phyloP scores from a whole-genome alignment of 1,140 invertebrate species.

The Habropoda laboriosa region DNA sequence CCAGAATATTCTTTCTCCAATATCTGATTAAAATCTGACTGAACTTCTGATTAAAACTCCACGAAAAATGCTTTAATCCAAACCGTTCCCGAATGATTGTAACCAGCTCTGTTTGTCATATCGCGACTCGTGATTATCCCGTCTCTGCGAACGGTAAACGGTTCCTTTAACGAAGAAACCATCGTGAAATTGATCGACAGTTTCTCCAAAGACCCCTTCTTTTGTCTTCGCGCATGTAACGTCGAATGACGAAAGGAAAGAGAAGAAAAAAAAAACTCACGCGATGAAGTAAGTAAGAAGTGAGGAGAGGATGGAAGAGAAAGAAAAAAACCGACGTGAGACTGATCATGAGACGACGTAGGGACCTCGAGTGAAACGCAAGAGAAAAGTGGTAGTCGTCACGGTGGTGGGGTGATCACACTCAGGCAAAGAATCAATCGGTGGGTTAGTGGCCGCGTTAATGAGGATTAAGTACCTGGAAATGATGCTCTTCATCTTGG shows the following conservation, averaged over 20 bases:
- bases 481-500: constrained; percentile 91
- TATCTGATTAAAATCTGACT: background rate
- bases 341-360: constrained; percentile 43
- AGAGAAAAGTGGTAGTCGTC: constrained; percentile 39
- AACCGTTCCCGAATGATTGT: background rate
- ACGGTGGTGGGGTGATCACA: constrained; percentile 65
- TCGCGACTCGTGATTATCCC: background rate
- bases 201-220: background rate
- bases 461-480: constrained; percentile 84
- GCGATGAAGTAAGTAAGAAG: background rate
- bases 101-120: constrained; percentile 25
- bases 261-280: too few relatives aligned
- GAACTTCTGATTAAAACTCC: background rate
- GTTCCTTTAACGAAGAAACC: background rate
- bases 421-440: constrained; percentile 72
- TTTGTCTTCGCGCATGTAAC: too few relatives aligned
- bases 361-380: constrained; percentile 50
- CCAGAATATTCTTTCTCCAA: too few relatives aligned
- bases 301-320: constrained; percentile 6
- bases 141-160: background rate
- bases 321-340: constrained; percentile 36
- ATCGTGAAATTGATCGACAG: background rate
- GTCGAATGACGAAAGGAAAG: background rate
- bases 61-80: background rate
- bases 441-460: constrained; percentile 53